Conservation (phyloP, 2,888 invertebrate genomes). For the Melipona beecheii region DNA sequence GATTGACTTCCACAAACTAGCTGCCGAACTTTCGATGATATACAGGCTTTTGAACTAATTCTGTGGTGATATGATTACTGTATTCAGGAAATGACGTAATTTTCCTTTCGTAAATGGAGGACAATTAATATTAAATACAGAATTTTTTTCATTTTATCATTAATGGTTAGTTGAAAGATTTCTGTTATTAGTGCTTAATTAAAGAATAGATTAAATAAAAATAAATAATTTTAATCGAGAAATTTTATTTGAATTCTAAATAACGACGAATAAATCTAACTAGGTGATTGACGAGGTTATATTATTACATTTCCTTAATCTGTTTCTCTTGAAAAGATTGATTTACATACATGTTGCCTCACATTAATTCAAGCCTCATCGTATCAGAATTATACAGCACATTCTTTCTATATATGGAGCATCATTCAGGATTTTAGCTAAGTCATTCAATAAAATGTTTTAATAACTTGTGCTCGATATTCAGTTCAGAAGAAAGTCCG, state of each 20-base stretch:
- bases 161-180: not conserved
- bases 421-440: too few species aligned
- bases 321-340: too few species aligned
- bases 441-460: too few species aligned
- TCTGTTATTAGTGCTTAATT: conserved; percentile 1
- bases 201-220: not conserved
- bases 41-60: conserved; percentile 64
- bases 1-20: conserved; percentile 75
- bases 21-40: conserved; percentile 72
- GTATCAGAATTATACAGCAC: too few species aligned
- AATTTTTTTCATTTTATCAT: not conserved
- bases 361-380: too few species aligned
- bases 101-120: conserved; percentile 30
- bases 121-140: conserved; percentile 14
- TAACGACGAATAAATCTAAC: too few species aligned
- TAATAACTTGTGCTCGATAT: too few species aligned
- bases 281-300: too few species aligned
- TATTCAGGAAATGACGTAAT: conserved; percentile 33
- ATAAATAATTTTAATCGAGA: not conserved
- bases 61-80: conserved; percentile 35
- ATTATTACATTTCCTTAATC: too few species aligned
- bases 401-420: too few species aligned
- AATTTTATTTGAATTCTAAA: not conserved
- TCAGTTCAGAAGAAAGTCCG: too few species aligned
- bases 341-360: too few species aligned